Evolutionary conservation across 1,140 invertebrate genomes (phyloP), one percentile per base, ranked within the genome.

Genomic region (Gonioctena quinquepunctata): DNA sequence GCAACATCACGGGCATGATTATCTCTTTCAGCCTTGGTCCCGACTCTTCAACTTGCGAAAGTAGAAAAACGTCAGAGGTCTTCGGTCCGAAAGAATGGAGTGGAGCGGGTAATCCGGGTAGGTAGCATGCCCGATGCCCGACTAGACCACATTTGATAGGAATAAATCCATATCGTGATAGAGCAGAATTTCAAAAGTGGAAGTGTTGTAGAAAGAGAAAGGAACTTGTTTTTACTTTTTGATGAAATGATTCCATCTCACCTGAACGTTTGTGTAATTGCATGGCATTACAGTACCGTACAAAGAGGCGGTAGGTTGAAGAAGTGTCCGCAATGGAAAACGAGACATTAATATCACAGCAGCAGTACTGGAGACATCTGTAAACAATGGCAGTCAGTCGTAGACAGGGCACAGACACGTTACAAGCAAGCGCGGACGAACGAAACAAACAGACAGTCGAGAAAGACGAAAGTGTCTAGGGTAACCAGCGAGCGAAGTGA

Each of bases 151-250:
- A 54, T 18, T 19, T 16, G 50, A 54, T 18, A 19, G 50, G 18
- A 54, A 74, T 76, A 72, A 71, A 63, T 23, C 25, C 21, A 22
- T 57, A 57, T 22, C 11, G n/a, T 57, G 54, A 13, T 13, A 57
- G 54, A 7, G 19, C 54, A 21, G 54, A 57, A 19, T 16, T 18
- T 11, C n/a, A 21, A 49, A 57, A 57, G 19, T 57, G 54, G 16
- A 57, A 57, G 21, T 21, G 54, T n/a, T 23, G 54, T 61, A 23
- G 70, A 70, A 71, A 74, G 71, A 69, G 72, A 75, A 75, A 72
- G 67, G 73, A 3, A 23, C 3, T 18, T 18, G 50, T 54, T 61
- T 61, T 61, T 63, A 19, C 18, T 54, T 61, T 61, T 61, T 63
- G 60, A 56, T 67, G 33, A 69, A 64, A 25, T 26, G 21, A 56